A percentile compares a stretch with the other conserved stretches of the same genome.
phyloP scores from a whole-genome alignment of 2,113 vertebrate species.

The Brachypodius melanocephalos region DNA sequence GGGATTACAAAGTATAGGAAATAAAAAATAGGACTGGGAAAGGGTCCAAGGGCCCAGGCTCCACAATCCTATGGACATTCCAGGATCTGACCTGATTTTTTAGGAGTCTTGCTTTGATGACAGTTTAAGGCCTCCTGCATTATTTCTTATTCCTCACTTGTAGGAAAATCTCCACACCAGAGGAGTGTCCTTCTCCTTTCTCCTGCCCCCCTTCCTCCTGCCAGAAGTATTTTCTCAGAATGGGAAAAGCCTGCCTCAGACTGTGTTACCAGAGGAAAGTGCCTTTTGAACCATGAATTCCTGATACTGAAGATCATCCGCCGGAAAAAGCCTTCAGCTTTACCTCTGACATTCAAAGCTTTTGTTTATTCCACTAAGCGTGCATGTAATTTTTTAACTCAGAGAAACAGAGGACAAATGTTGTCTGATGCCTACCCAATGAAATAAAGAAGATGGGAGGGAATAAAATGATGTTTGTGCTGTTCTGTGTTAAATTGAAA shows the following conservation, averaged over 20 bases:
- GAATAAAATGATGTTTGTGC: not conserved
- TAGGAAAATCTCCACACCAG: not conserved
- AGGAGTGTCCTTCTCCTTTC: not conserved
- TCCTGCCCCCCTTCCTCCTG: not conserved
- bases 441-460: not conserved
- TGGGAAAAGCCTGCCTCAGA: not conserved
- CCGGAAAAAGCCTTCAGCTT: conserved; percentile 10
- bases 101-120: not conserved
- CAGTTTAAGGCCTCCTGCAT: not conserved
- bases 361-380: not conserved
- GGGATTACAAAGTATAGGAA: not conserved
- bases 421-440: not conserved
- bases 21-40: not conserved
- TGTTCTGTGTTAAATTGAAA: not conserved
- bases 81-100: not conserved
- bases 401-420: not conserved
- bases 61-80: not conserved
- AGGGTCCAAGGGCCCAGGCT: not conserved
- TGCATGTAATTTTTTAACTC: not conserved
- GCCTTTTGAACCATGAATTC: conserved; percentile 49
- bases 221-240: not conserved
- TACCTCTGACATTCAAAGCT: conserved; percentile 54
- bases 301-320: not conserved
- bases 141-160: not conserved
- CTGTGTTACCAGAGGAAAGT: conserved; percentile 27